Percentiles rank a stretch among this genome's conserved stretches.
These are phyloP conservation scores for Geotrupes spiniger DNA, from an alignment of 2,888 invertebrate genomes.

Conservation along the genomic window DNA sequence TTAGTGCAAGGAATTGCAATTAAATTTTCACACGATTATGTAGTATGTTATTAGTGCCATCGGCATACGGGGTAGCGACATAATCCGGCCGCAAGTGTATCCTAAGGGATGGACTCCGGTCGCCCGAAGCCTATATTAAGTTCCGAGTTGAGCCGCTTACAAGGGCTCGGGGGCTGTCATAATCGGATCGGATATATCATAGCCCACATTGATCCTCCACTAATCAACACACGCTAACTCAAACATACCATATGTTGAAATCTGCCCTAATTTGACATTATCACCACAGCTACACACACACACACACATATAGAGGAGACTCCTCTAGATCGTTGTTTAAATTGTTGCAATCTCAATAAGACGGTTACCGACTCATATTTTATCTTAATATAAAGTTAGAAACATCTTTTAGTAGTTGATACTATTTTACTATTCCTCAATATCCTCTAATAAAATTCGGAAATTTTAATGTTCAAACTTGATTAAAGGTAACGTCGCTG, in stretches of 20 bases:
- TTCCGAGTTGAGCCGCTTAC: constrained; percentile 37
- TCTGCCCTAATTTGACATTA: not conserved
- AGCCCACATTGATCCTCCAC: constrained; percentile 27
- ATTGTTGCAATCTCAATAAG: too few relatives aligned
- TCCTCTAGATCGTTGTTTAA: too few relatives aligned
- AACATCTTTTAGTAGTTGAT: too few relatives aligned
- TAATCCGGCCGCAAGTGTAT: constrained; percentile 30
- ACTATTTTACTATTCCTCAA: too few relatives aligned
- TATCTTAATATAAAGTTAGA: too few relatives aligned
- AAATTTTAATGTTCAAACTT: too few relatives aligned
- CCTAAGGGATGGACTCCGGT: constrained; percentile 28
- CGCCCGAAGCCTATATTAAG: constrained; percentile 35
- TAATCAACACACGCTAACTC: constrained; percentile 32
- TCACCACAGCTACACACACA: too few relatives aligned
- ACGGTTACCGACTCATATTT: too few relatives aligned
- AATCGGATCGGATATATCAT: constrained; percentile 35
- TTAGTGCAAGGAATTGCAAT: not conserved
- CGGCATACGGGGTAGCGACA: constrained; percentile 29
- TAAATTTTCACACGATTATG: constrained; percentile 9
- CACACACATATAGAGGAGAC: too few relatives aligned
- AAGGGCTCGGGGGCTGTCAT: constrained; percentile 32
- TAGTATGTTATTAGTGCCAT: constrained; percentile 16
- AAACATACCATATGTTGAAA: constrained; percentile 28
- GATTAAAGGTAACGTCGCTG: too few relatives aligned
- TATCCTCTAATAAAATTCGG: too few relatives aligned